Evolutionary conservation across 1,140 invertebrate species (phyloP).

Genomic region (Trigoniulus corallinus): DNA sequence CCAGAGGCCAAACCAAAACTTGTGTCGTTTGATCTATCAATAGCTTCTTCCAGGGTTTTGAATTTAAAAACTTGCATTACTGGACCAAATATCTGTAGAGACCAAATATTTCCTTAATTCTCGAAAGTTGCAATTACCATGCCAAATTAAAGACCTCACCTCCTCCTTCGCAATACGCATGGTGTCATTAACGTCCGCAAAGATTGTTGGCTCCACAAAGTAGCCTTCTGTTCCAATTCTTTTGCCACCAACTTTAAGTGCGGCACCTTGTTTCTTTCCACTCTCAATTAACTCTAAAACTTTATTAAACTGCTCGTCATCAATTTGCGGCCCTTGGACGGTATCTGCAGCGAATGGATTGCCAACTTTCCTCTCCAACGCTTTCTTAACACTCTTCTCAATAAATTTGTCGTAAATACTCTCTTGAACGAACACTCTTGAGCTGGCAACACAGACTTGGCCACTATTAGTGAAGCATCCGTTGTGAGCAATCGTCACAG

Average conservation of each 20-base stretch:
- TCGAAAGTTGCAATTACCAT: neutral
- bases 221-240: conserved; percentile 51
- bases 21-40: conserved; percentile 72
- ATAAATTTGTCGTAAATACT: conserved; percentile 79
- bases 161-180: conserved; percentile 79
- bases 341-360: conserved; percentile 47
- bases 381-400: conserved; percentile 44
- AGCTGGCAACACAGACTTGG: conserved; percentile 78
- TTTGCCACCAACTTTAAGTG: conserved; percentile 51
- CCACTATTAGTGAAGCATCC: conserved; percentile 76
- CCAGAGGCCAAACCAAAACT: conserved; percentile 76
- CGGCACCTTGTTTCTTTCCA: conserved; percentile 66
- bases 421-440: conserved; percentile 71
- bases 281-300: conserved; percentile 53
- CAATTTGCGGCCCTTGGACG: conserved; percentile 35
- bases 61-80: conserved; percentile 84
- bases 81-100: conserved; percentile 70
- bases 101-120: neutral
- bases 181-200: conserved; percentile 62
- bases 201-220: conserved; percentile 78
- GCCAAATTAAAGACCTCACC: conserved; percentile 18
- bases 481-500: conserved; percentile 53
- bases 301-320: conserved; percentile 57
- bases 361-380: conserved; percentile 51
- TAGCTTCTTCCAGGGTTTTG: conserved; percentile 67